Percentiles rank a stretch among this genome's conserved stretches.
These are phyloP conservation scores for Cavia porcellus DNA, from an alignment of 2,113 vertebrate species.

Conservation along the genomic window DNA sequence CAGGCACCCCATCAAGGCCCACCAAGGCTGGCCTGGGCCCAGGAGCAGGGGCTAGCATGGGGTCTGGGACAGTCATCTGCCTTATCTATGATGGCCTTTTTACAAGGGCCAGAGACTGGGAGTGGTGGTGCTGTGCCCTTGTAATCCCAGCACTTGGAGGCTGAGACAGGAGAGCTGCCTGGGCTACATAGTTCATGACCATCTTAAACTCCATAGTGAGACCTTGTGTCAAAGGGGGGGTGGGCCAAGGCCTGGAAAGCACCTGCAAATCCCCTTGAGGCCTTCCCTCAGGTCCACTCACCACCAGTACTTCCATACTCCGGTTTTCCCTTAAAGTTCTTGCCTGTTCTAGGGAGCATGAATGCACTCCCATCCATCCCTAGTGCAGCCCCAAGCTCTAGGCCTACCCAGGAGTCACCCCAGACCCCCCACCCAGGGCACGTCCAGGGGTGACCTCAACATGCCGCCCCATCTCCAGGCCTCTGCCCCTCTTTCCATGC, in stretches of 20 bases:
- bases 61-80: background rate
- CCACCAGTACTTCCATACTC: no score
- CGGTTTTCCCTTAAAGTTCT: background rate
- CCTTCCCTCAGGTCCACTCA: background rate
- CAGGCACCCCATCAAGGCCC: background rate
- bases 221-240: background rate
- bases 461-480: background rate
- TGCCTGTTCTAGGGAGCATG: fast-evolving
- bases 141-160: background rate
- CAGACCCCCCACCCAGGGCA: no score
- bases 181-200: background rate
- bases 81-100: background rate
- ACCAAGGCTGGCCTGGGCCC: background rate
- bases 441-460: no score
- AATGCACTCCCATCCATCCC: background rate
- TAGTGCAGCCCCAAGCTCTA: background rate
- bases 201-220: no score
- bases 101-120: background rate
- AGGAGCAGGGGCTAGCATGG: background rate
- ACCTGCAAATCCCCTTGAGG: background rate
- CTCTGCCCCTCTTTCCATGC: background rate
- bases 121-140: background rate
- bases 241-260: background rate
- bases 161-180: background rate
- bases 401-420: background rate